These are phyloP conservation scores for Scaptomyza caliginosa DNA, from an alignment of 2,888 invertebrate genomes.

Conservation along the genomic window DNA sequence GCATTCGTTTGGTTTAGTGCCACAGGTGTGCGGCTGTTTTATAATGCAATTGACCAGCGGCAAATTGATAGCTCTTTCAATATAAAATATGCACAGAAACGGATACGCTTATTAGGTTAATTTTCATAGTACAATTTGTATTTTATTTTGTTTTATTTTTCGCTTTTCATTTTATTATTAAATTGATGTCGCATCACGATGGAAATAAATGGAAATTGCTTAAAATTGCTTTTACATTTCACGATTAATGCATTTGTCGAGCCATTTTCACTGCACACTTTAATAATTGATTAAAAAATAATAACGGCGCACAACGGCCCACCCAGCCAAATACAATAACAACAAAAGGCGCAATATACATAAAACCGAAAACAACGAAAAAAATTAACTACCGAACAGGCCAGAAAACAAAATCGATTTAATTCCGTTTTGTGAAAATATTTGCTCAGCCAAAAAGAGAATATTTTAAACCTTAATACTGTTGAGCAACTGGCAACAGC, in stretches of 20 bases:
- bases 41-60: conserved; percentile 14
- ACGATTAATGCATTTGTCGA: background rate
- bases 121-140: too few relatives aligned
- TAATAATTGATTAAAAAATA: conserved; percentile 34
- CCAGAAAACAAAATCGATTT: conserved; percentile 58
- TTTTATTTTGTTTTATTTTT: background rate
- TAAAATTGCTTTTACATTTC: background rate
- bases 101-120: conserved; percentile 12
- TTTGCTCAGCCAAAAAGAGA: conserved; percentile 66
- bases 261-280: conserved; percentile 6
- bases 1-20: background rate
- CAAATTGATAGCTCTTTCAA: background rate
- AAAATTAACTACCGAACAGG: conserved; percentile 14
- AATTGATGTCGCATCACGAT: conserved; percentile 2
- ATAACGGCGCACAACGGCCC: conserved; percentile 11
- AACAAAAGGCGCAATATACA: conserved; percentile 15
- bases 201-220: conserved; percentile 4
- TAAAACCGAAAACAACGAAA: background rate
- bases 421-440: conserved; percentile 59
- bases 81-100: background rate
- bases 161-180: background rate
- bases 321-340: background rate
- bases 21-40: conserved; percentile 6
- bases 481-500: conserved; percentile 34
- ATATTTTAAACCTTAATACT: conserved; percentile 63